Conservation (phyloP, 1,140 invertebrate genomes). For the Tetraneura akinire region DNA sequence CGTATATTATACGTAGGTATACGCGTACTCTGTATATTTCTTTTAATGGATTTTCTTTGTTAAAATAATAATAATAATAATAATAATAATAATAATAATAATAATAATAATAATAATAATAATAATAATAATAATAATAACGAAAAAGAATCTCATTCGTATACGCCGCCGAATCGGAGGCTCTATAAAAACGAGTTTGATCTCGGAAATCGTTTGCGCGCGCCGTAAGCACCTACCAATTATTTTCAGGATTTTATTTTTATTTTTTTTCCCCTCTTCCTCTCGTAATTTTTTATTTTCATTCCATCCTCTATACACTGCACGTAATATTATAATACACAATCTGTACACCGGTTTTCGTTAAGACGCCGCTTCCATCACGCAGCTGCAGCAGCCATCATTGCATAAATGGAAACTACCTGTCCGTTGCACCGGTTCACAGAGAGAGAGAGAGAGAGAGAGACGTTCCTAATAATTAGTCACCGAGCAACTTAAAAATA, state of each 20-base stretch:
- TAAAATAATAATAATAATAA: too few species aligned
- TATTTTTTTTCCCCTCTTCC: not conserved
- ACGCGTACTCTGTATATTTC: too few species aligned
- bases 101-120: too few species aligned
- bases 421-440: conserved; percentile 44
- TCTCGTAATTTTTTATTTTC: not conserved
- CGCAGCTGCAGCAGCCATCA: not conserved
- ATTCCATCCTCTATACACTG: too few species aligned
- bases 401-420: conserved; percentile 41
- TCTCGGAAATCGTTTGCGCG: conserved; percentile 38
- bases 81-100: too few species aligned
- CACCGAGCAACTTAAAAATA: conserved; percentile 23
- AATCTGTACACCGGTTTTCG: conserved; percentile 23
- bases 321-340: too few species aligned
- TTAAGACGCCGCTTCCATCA: conserved; percentile 13
- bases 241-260: conserved; percentile 39
- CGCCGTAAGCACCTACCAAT: conserved; percentile 48
- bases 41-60: conserved; percentile 47
- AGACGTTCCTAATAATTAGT: conserved; percentile 45
- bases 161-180: conserved; percentile 25
- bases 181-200: conserved; percentile 40
- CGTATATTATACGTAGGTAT: not conserved
- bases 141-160: conserved; percentile 36
- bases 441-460: not conserved
- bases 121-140: too few species aligned